A percentile compares a stretch with the other conserved stretches of the same genome.
These are phyloP conservation scores for Frankliniella intonsa DNA, from an alignment of 2,888 invertebrate species.

Conservation along the genomic window DNA sequence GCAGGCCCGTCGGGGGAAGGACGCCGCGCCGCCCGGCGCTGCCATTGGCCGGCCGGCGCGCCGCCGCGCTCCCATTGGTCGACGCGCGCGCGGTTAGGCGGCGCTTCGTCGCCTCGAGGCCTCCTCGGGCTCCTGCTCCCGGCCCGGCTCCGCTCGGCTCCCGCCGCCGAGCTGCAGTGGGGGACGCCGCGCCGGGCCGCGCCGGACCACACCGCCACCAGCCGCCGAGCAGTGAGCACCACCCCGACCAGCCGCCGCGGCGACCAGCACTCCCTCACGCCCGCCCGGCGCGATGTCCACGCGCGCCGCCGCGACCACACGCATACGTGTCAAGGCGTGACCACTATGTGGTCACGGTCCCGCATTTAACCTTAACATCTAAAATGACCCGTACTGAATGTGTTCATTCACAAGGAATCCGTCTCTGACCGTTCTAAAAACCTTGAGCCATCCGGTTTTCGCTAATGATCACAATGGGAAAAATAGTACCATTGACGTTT, in stretches of 20 bases:
- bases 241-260: neutral
- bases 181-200: neutral
- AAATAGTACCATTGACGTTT: no score
- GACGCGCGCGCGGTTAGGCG: neutral
- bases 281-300: neutral
- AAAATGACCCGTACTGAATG: no score
- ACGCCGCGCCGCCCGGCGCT: neutral
- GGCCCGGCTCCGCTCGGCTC: no score
- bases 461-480: no score
- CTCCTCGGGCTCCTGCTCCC: no score
- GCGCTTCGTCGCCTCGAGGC: neutral
- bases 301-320: no score
- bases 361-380: no score
- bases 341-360: no score
- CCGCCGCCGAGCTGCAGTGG: neutral
- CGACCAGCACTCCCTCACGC: neutral
- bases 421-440: no score
- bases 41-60: slow-evolving; percentile 2
- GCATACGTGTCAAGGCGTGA: no score
- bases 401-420: no score
- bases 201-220: neutral
- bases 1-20: neutral
- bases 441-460: no score
- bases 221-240: neutral
- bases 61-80: slow-evolving; percentile 10